These are phyloP conservation scores for Vombatus ursinus DNA, from an alignment of 2,113 vertebrate species.

Conservation along the genomic window DNA sequence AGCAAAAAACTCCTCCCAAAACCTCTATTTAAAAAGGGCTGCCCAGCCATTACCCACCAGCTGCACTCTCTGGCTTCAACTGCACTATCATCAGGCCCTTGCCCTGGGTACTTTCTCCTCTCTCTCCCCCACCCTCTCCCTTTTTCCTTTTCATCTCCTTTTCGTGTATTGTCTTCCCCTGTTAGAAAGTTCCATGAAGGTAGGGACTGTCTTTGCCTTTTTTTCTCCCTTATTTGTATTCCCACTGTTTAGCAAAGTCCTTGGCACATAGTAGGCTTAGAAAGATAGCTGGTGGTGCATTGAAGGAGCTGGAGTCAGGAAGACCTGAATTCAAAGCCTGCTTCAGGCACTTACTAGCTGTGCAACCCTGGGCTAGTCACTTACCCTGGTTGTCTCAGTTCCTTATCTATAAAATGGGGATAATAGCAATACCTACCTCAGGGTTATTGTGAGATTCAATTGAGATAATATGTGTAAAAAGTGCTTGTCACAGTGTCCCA, in stretches of 20 bases:
- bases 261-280: not conserved
- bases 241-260: not conserved
- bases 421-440: not conserved
- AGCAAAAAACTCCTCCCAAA: not conserved
- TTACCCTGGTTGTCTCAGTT: not conserved
- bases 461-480: not conserved
- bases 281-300: not conserved
- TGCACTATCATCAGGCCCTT: not conserved
- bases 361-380: not conserved
- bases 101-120: not conserved
- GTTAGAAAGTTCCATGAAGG: not conserved
- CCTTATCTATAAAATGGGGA: not conserved
- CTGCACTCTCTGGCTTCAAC: not conserved
- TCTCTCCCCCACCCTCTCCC: not conserved
- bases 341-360: not conserved
- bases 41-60: not conserved
- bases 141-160: not conserved
- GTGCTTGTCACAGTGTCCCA: not conserved
- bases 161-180: not conserved
- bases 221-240: not conserved
- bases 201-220: not conserved
- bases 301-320: not conserved
- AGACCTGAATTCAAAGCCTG: not conserved
- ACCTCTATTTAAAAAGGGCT: not conserved
- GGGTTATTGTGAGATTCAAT: not conserved